Evolutionary conservation across 1,140 invertebrate species (phyloP), one percentile per base, ranked within the genome.

Genomic region (Bacillus rossius): DNA sequence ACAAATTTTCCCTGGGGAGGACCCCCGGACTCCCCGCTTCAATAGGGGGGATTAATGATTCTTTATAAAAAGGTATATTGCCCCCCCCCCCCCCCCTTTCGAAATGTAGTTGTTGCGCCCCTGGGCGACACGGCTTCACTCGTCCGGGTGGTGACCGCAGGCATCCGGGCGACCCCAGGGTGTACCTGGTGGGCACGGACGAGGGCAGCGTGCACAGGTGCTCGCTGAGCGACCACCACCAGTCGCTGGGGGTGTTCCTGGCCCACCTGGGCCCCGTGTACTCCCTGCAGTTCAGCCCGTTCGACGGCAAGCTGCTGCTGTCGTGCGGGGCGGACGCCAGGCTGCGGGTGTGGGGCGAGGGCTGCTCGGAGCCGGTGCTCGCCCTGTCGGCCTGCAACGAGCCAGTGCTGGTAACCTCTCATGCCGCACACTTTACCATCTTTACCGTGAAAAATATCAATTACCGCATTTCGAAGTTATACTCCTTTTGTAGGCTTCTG

Each of bases 251-350:
- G 25, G 84, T 86, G 0, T 87, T 86, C 54, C 71, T 83, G 51
- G 89, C 89, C 0, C 93, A 96, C 67, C 79, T 88, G 23, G 90
- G 90, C 10, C 83, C 88, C 0, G 81, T 94, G 1, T 89, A 89
- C 66, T 78, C 77, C 14, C 82, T 94, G 50, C 75, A 85, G 47
- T 90, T 87, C 75, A 94, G 91, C 3, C 84, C 84, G 0, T 93
- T 86, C 73, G 87, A 88, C 68, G 75, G 81, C 0, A 81, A 84
- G 49, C 77, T 95, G 14, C 86, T 89, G 60, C 74, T 91, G 0
- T 91, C 90, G 0, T 90, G 88, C 65, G 91, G 91, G 38, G 88
- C 89, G 19, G 92, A 95, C 71, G 91, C 87, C 81, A 83, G 78
- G 26, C 80, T 87, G 1, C 80, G 87, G 48, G 81, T 93, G 22